These are phyloP conservation scores for Dascyllus trimaculatus DNA, from an alignment of 2,113 vertebrate genomes.

Conservation along the genomic window DNA sequence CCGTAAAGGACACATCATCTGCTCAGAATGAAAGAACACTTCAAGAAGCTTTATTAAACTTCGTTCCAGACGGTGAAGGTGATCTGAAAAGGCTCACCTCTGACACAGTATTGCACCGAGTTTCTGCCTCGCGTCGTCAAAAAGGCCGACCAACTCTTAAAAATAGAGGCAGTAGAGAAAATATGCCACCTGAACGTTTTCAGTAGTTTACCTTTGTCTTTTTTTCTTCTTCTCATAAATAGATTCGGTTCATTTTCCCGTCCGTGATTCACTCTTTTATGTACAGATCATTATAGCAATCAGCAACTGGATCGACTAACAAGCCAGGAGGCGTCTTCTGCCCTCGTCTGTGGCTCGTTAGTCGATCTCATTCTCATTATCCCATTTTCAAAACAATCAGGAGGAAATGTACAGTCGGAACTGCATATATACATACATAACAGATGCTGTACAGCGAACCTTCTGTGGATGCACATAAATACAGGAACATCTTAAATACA, in stretches of 20 bases:
- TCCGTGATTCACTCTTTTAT: constrained; percentile 61
- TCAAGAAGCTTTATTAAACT: constrained; percentile 75
- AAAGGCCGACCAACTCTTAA: constrained; percentile 59
- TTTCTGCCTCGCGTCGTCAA: constrained; percentile 42
- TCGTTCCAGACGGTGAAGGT: constrained; percentile 26
- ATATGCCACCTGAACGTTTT: constrained; percentile 67
- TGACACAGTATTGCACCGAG: constrained; percentile 74
- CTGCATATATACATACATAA: constrained; percentile 46
- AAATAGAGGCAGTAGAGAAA: constrained; percentile 81
- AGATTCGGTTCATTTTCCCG: constrained; percentile 49
- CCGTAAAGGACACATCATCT: background rate
- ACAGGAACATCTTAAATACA: constrained; percentile 43
- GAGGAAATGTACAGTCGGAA: constrained; percentile 57
- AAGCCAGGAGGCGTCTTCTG: background rate
- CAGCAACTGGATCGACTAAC: constrained; percentile 27
- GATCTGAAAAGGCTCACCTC: constrained; percentile 29
- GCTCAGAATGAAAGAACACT: constrained; percentile 7
- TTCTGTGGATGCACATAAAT: constrained; percentile 43
- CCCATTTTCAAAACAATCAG: constrained; percentile 18
- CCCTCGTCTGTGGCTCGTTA: background rate
- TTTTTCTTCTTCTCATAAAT: constrained; percentile 69
- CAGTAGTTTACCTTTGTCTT: constrained; percentile 63
- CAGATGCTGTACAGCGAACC: constrained; percentile 31
- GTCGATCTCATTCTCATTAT: background rate
- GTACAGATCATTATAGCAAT: constrained; percentile 64